phyloP scores from a whole-genome alignment of 2,797 vertebrate species.

The Nyctalus aviator region DNA sequence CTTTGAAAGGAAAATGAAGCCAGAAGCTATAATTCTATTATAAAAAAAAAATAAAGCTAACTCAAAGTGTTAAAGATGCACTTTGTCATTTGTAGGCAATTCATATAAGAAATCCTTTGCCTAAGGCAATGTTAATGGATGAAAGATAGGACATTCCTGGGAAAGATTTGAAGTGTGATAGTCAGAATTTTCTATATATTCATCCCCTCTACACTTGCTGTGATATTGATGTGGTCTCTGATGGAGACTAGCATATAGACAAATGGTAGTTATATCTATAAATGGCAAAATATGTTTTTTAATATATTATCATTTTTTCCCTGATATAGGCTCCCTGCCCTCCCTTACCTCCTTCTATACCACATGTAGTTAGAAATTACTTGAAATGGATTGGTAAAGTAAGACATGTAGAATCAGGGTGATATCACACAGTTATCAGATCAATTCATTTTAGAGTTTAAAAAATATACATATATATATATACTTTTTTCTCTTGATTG shows the following conservation, averaged over 20 bases:
- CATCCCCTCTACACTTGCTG: constrained; percentile 65
- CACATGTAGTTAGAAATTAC: constrained; percentile 51
- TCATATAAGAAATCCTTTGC: constrained; percentile 53
- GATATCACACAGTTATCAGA: constrained; percentile 56
- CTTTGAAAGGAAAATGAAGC: constrained; percentile 73
- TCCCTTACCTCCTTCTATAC: background rate
- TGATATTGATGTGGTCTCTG: constrained; percentile 42
- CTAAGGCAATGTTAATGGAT: constrained; percentile 68
- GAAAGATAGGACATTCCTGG: constrained; percentile 60
- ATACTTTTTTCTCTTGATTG: background rate
- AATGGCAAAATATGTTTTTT: constrained; percentile 70
- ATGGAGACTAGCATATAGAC: constrained; percentile 43
- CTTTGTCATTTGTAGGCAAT: constrained; percentile 61
- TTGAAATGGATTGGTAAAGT: constrained; percentile 60
- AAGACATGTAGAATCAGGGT: constrained; percentile 58
- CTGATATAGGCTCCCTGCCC: background rate
- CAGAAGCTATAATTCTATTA: constrained; percentile 62
- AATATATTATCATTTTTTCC: constrained; percentile 35
- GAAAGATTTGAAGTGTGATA: constrained; percentile 68
- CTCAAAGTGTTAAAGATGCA: constrained; percentile 63
- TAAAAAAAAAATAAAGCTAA: constrained; percentile 58
- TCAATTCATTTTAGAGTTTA: constrained; percentile 35
- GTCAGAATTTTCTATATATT: constrained; percentile 71
- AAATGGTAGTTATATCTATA: constrained; percentile 60
- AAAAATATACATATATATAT: background rate